Conservation (phyloP, 2,113 vertebrate species). For the Oncorhynchus clarkii region DNA sequence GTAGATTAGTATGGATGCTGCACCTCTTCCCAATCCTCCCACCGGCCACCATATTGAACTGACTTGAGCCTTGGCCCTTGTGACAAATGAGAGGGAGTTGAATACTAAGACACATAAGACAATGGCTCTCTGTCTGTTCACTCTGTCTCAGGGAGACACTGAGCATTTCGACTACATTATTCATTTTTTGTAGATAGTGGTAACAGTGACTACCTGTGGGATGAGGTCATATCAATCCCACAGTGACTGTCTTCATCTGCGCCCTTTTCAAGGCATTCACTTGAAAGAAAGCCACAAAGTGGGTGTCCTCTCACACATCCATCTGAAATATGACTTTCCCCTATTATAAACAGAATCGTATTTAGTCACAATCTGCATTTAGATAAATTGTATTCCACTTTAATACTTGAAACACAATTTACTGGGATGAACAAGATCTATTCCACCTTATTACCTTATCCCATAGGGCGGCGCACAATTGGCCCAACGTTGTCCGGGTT, state of each 20-base stretch:
- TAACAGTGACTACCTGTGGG: background rate
- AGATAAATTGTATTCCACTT: background rate
- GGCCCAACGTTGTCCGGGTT: no score
- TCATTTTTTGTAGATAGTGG: background rate
- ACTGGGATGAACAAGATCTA: background rate
- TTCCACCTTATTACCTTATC: background rate
- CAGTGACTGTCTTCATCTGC: no score
- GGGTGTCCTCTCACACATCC: no score
- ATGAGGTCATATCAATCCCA: conserved; percentile 54
- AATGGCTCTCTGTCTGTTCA: conserved; percentile 56
- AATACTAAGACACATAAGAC: conserved; percentile 61
- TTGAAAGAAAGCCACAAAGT: no score
- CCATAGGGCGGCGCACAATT: no score
- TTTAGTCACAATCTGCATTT: background rate
- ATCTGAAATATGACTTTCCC: background rate
- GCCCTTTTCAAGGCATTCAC: background rate
- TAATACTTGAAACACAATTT: background rate
- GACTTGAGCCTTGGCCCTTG: conserved; percentile 53
- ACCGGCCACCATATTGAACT: conserved; percentile 60
- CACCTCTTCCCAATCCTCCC: conserved; percentile 36
- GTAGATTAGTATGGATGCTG: conserved; percentile 37
- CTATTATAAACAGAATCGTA: background rate
- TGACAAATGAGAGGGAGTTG: conserved; percentile 50
- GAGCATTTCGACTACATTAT: background rate
- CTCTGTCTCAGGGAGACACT: conserved; percentile 41